Conservation (phyloP, 2,113 vertebrate species). For the Microcebus murinus region DNA sequence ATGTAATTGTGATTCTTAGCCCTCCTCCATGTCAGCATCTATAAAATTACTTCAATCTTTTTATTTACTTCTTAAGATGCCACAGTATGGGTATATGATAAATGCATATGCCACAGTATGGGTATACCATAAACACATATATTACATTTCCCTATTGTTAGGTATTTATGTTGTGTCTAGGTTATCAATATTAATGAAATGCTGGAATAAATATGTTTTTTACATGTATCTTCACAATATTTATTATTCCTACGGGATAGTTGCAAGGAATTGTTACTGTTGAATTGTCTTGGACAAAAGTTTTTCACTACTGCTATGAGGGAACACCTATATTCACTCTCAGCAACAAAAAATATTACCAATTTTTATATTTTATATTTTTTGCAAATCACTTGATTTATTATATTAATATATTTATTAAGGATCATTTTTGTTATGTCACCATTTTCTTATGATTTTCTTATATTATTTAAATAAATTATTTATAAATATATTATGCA, state of each 20-base stretch:
- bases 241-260: background rate
- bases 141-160: background rate
- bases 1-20: background rate
- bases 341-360: background rate
- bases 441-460: background rate
- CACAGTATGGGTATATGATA: background rate
- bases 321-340: background rate
- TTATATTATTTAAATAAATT: background rate
- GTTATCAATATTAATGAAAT: background rate
- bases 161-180: background rate
- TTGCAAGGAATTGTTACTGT: background rate
- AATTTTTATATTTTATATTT: background rate
- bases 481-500: no score
- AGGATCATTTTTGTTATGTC: background rate
- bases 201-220: background rate
- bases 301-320: background rate
- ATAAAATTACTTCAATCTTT: background rate
- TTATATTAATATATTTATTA: background rate
- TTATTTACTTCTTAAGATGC: background rate
- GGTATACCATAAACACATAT: background rate
- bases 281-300: background rate
- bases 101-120: background rate
- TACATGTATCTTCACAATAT: background rate
- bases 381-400: background rate
- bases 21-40: background rate